Evolutionary conservation across 2,113 vertebrate species (phyloP).

Genomic region (Mola mola): DNA sequence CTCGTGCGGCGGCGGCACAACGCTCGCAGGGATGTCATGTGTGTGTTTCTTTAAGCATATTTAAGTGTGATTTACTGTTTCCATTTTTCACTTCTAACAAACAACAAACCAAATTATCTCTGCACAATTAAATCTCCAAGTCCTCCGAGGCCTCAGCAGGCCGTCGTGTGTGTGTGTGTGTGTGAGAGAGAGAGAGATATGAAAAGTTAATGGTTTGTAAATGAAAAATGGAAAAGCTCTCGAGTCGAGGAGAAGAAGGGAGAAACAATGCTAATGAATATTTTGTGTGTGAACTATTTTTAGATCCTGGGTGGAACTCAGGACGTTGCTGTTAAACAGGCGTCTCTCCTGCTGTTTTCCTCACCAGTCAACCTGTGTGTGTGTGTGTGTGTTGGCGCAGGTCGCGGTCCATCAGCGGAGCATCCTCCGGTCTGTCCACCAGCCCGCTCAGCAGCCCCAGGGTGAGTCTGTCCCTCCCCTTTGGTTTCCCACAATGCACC

Average conservation of each 20-base stretch:
- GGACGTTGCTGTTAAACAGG: too few species aligned
- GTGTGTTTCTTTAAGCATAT: conserved; percentile 32
- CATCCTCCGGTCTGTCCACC: conserved; percentile 95
- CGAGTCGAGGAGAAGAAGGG: conserved; percentile 36
- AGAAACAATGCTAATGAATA: conserved; percentile 23
- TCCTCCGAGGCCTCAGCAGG: conserved; percentile 21
- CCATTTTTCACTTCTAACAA: conserved; percentile 59
- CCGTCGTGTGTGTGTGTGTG: too few species aligned
- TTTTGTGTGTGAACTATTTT: too few species aligned
- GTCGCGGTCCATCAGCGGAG: conserved; percentile 97
- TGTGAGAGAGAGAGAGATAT: conserved; percentile 22
- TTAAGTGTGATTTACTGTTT: conserved; percentile 77
- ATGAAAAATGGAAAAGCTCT: conserved; percentile 70
- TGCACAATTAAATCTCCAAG: conserved; percentile 61
- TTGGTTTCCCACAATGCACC: conserved; percentile 59
- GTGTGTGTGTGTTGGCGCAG: conserved; percentile 71
- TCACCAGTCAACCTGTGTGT: conserved; percentile 15
- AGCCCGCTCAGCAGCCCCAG: conserved; percentile 98
- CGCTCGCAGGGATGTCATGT: conserved; percentile 23
- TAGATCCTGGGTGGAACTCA: too few species aligned
- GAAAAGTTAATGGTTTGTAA: conserved; percentile 70
- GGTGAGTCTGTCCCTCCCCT: conserved; percentile 85
- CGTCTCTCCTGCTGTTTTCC: too few species aligned
- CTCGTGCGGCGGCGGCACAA: too few species aligned
- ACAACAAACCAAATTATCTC: conserved; percentile 60